Base-by-base conservation (phyloP, 2,888 invertebrate species). In the Teleogryllus oceanicus region DNA sequence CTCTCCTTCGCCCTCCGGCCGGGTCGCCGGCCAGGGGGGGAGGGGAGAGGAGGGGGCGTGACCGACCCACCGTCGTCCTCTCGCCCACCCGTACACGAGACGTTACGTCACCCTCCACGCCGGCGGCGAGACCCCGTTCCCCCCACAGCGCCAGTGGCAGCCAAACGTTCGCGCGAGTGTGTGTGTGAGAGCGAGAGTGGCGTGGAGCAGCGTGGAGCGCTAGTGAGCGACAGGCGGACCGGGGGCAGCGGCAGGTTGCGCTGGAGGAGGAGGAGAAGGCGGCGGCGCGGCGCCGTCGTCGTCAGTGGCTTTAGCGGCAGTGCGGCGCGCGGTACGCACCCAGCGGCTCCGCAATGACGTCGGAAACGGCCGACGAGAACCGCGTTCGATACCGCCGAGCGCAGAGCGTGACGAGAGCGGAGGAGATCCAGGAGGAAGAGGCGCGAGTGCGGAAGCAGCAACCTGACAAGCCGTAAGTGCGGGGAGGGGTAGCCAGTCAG, bases 331-430 rank as follows among this genome's bases (percentile, higher is more conserved):
- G 62, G n/a, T 13, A 62, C 37, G 62, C 13, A 62, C 62, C 8
- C 16, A 62, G 37, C 37, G 62, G n/a, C 62, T 13, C 62, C 62
- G 62, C 62, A 62, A 62, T 62, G 62, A 62, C 62, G 62, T 62
- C 62, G 62, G 62, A 62, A 75, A 74, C 78, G 21, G 75, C 74
- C 11, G 78, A 79, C 51, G 79, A 78, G 79, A 78, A 80, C 37
- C 74, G 81, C 21, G 78, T 86, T 92, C 90, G 94, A 62, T 90
- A 91, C 84, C 89, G 94, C 84, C 90, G 96, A 84, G 92, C 95
- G 8, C 94, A 94, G 86, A 96, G 96, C 88, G 95, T 94, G 62
- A 94, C 96, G 11, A 91, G 94, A 82, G 96, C 96, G 50, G 96
- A 96, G 87, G 94, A 96, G 88, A 95, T 96, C 82, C 91, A 92